Evolutionary conservation across 2,797 vertebrate species (phyloP).

Genomic region (Caiman crocodilus): DNA sequence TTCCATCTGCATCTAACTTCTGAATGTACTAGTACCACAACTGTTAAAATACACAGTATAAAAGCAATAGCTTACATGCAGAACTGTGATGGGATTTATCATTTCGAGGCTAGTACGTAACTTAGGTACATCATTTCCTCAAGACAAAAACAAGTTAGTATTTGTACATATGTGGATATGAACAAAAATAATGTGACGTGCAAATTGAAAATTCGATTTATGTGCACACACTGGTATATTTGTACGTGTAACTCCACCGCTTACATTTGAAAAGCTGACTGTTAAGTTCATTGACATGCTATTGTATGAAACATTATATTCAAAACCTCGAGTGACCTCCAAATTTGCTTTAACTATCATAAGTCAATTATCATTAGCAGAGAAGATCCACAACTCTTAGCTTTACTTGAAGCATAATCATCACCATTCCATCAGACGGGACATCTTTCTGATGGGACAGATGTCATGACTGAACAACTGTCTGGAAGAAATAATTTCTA

Average conservation of each 20-base stretch:
- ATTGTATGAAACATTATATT: not conserved
- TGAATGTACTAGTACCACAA: not conserved
- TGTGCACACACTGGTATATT: not conserved
- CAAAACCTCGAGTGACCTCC: not conserved
- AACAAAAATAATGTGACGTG: not conserved
- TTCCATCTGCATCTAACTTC: not conserved
- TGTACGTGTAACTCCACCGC: not conserved
- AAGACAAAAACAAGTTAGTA: not conserved
- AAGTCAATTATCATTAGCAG: not conserved
- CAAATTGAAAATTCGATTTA: not conserved
- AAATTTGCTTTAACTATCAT: conserved; percentile 22
- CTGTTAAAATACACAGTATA: not conserved
- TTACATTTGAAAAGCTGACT: not conserved
- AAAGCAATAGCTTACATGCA: not conserved
- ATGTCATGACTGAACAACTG: not conserved
- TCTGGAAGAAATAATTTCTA: not conserved
- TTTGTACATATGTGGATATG: not conserved
- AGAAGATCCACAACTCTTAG: not conserved
- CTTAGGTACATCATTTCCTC: not conserved
- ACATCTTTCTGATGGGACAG: not conserved
- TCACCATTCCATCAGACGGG: not conserved
- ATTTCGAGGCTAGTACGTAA: not conserved
- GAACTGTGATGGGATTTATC: not conserved
- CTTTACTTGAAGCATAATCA: not conserved
- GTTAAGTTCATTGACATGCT: not conserved